These are phyloP conservation scores for Engraulis encrasicolus DNA, from an alignment of 2,113 vertebrate species.

Conservation along the genomic window DNA sequence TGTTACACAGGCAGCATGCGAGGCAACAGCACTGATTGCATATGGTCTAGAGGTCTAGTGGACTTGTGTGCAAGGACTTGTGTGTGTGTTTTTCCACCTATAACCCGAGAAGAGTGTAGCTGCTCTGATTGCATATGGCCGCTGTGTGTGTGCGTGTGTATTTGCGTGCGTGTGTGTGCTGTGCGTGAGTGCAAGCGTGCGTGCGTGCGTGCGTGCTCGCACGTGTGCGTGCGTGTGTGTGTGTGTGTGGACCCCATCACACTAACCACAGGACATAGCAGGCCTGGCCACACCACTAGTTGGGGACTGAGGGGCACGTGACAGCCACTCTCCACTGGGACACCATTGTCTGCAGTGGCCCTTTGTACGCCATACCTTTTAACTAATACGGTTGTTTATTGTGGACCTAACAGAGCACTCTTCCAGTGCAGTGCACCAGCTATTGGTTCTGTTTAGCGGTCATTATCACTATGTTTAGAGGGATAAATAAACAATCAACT, in stretches of 20 bases:
- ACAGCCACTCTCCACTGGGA: background rate
- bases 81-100: no score
- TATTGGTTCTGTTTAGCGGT: background rate
- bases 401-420: background rate
- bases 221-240: no score
- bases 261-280: background rate
- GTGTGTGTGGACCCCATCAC: no score
- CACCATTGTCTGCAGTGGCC: background rate
- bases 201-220: no score
- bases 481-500: background rate
- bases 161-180: no score
- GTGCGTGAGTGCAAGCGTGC: no score
- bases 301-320: no score
- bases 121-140: background rate
- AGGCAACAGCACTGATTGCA: background rate
- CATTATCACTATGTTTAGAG: no score
- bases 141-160: background rate
- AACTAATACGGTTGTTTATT: slow-evolving; percentile 2
- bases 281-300: no score
- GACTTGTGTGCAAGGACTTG: no score
- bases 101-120: no score
- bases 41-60: background rate
- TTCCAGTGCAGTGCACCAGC: background rate
- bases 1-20: background rate
- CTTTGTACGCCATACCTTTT: slow-evolving; percentile 12